Evolutionary conservation across 2,113 vertebrate species (phyloP), one percentile per base, ranked within the genome.

Genomic region (Phyllopteryx taeniolatus): DNA sequence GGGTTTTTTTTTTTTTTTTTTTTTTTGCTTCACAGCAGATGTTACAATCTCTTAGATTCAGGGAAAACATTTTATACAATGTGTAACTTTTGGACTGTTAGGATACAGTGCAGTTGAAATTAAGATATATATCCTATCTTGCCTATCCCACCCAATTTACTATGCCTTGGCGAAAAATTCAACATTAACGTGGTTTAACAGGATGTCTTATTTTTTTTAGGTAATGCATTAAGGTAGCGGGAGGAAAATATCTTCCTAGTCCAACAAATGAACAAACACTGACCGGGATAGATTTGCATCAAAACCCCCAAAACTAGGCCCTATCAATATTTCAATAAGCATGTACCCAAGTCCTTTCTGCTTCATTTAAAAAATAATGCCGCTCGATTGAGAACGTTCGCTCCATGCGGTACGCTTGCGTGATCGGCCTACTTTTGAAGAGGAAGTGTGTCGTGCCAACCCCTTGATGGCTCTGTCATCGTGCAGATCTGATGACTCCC

Each of bases 391-490:
- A 59, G 33, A 61, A 27, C 3, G 8, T 17, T 17, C 6, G 47
- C 3, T 2, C 39, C 20, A 27, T 61, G 68, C 39, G 22, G 63
- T 39, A 65, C 69, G 19, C 2, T 35, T 13, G 59, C 75, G 68
- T 53, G 65, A 77, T 69, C 60, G 69, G 61, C 47, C 68, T 60
- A 49, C 69, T 80, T 68, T 63, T 13, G 54, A 63, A 31, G 65
- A 31, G 70, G 68, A 82, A 76, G 77, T 74, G 65, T 78, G 83
- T 84, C 73, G 76, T 44, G 61, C 68, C 60, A 62, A 39, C 3
- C 42, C 53, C 42, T 46, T 70, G 68, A 27, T 72, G 72, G 63
- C 60, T 43, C n/a, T 51, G 64, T 77, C 72, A 27, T 20, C 69
- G 54, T 67, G 39, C 66, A 63, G 54, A 77, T 75, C 74, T 70